These are phyloP conservation scores for Taxidea taxus DNA, from an alignment of 2,113 vertebrate genomes.

Conservation along the genomic window DNA sequence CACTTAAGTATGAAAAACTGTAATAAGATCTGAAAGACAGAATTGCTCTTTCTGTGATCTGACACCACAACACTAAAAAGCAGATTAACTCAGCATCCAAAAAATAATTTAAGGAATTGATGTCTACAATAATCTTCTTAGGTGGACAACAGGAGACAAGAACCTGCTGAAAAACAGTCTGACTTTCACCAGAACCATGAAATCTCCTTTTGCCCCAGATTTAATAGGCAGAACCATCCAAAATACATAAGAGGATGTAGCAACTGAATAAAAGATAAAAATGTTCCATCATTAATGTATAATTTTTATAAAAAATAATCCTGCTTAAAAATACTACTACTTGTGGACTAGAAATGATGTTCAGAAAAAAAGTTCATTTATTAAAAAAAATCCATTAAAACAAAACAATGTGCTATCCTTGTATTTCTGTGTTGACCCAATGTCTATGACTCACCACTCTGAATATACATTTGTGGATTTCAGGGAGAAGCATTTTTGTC, in stretches of 20 bases:
- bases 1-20: neutral
- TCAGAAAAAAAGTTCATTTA: neutral
- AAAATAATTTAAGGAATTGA: neutral
- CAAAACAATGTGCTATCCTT: neutral
- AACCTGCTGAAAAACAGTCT: neutral
- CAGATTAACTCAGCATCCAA: neutral
- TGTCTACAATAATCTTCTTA: neutral
- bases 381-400: neutral
- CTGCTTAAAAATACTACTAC: neutral
- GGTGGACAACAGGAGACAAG: neutral
- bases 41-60: neutral
- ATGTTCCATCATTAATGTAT: neutral
- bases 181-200: neutral
- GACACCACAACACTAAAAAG: neutral
- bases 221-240: conserved; percentile 24
- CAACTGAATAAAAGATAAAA: neutral
- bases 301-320: neutral
- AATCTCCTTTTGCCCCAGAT: neutral
- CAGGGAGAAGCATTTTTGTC: neutral
- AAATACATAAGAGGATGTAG: neutral
- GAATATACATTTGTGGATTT: neutral
- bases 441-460: neutral
- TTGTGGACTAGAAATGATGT: conserved; percentile 16
- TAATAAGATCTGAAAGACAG: neutral
- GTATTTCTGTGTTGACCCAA: conserved; percentile 21